Evolutionary conservation across 2,113 vertebrate genomes (phyloP).

Genomic region (Cephalopterus ornatus): DNA sequence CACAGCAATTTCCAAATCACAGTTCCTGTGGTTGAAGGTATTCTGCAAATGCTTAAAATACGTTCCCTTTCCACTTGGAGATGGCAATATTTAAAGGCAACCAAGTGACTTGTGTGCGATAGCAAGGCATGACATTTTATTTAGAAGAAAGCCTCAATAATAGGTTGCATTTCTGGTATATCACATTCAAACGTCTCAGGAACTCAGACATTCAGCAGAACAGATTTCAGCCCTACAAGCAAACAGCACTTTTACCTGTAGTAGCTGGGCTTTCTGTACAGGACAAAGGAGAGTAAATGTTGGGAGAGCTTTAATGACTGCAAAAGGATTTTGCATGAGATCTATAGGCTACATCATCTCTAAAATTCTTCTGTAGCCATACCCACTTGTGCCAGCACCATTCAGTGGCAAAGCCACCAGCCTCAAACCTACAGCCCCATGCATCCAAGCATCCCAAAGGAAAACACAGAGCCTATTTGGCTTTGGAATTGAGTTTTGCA

Average conservation of each 20-base stretch:
- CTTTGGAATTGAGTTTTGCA: not conserved
- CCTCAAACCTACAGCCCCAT: not conserved
- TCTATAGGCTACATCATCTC: not conserved
- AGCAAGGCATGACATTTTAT: not conserved
- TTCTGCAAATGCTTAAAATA: not conserved
- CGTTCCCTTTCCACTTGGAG: not conserved
- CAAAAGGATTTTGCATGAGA: not conserved
- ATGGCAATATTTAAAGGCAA: not conserved
- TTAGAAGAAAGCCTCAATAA: not conserved
- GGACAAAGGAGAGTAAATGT: not conserved
- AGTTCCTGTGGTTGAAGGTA: not conserved
- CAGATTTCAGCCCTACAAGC: not conserved
- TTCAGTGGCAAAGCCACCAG: not conserved
- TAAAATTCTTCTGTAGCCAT: not conserved
- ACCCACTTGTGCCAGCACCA: not conserved
- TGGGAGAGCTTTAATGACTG: not conserved
- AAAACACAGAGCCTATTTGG: not conserved
- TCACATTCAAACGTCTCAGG: not conserved
- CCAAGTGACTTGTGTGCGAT: not conserved
- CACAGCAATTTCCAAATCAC: not conserved
- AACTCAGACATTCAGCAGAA: not conserved
- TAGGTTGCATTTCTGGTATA: not conserved
- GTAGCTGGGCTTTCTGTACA: not conserved
- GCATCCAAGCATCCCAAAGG: not conserved
- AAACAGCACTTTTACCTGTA: not conserved